Percentiles rank a stretch among this genome's conserved stretches.
These are phyloP conservation scores for Toxonevra muliebris DNA, from an alignment of 2,888 invertebrate genomes.

Conservation along the genomic window DNA sequence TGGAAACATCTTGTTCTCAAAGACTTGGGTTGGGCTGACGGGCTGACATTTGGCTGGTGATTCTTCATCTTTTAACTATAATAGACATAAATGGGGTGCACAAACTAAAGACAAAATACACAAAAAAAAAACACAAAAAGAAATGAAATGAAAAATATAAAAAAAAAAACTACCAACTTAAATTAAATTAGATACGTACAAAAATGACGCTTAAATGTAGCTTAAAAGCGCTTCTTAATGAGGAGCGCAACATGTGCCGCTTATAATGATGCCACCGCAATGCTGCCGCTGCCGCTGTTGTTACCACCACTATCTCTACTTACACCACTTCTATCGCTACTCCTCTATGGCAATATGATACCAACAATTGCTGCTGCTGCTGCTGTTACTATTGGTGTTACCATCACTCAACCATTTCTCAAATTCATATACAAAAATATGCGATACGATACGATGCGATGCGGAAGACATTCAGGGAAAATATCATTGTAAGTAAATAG, in stretches of 20 bases:
- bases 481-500: background rate
- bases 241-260: background rate
- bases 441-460: background rate
- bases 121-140: conserved; percentile 20
- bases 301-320: background rate
- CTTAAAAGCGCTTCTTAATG: conserved; percentile 3
- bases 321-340: background rate
- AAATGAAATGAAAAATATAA: conserved; percentile 22
- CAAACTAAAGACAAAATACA: too few relatives aligned
- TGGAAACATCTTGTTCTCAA: conserved; percentile 39
- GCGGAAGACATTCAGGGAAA: background rate
- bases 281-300: background rate
- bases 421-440: too few relatives aligned
- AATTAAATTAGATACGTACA: background rate
- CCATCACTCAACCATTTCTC: too few relatives aligned
- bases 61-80: too few relatives aligned
- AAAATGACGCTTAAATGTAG: conserved; percentile 13
- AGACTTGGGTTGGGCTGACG: too few relatives aligned
- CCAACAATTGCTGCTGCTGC: too few relatives aligned
- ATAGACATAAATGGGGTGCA: too few relatives aligned
- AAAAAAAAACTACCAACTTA: background rate
- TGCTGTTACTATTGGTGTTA: too few relatives aligned
- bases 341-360: too few relatives aligned
- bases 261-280: background rate
- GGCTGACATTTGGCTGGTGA: too few relatives aligned